Conservation (phyloP, 1,140 invertebrate genomes). For the Holotrichia oblita region DNA sequence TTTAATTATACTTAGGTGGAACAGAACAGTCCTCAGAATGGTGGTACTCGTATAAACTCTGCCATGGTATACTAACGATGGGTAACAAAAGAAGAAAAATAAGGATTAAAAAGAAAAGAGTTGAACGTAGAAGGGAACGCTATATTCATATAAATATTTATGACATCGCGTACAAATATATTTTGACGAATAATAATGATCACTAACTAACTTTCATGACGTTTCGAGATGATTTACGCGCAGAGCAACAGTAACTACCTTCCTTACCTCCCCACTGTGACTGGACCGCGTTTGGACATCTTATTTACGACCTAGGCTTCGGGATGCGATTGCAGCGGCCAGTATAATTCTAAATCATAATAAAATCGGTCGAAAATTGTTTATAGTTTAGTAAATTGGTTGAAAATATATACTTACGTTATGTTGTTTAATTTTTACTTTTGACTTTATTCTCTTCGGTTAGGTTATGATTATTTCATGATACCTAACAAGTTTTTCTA, state of each 20-base stretch:
- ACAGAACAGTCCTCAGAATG: not conserved
- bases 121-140: not conserved
- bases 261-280: not conserved
- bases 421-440: too few relatives aligned
- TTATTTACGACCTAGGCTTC: not conserved
- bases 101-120: not conserved
- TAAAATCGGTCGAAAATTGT: too few relatives aligned
- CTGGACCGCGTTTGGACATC: not conserved
- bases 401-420: too few relatives aligned
- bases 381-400: too few relatives aligned
- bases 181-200: conserved; percentile 14
- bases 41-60: not conserved
- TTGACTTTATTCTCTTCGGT: too few relatives aligned
- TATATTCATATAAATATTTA: not conserved
- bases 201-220: conserved; percentile 12
- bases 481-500: too few relatives aligned
- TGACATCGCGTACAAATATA: conserved; percentile 7
- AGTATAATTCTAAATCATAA: too few relatives aligned
- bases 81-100: not conserved
- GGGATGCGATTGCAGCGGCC: not conserved
- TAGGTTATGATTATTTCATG: too few relatives aligned
- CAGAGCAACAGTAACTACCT: not conserved
- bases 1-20: not conserved
- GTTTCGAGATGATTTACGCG: conserved; percentile 9
- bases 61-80: not conserved